These are phyloP conservation scores for Mycteria americana DNA, from an alignment of 2,797 vertebrate genomes.

Conservation along the genomic window DNA sequence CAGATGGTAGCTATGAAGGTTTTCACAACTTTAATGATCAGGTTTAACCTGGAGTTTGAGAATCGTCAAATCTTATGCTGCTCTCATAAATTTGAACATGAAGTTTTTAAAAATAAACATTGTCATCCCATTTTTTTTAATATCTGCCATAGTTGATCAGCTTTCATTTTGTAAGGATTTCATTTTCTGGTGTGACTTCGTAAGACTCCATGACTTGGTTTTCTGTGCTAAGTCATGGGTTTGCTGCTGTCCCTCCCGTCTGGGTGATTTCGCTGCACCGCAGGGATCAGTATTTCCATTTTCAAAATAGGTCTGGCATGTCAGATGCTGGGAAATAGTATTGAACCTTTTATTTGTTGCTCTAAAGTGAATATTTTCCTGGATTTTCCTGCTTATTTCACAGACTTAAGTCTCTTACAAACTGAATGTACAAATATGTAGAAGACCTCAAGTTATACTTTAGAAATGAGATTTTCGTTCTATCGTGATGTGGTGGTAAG, in stretches of 20 bases:
- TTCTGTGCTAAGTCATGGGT: background rate
- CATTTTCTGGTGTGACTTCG: no score
- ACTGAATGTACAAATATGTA: no score
- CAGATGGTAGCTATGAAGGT: no score
- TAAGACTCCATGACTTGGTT: fast-evolving
- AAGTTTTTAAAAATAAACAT: background rate
- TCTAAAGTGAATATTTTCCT: background rate
- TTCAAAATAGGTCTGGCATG: background rate
- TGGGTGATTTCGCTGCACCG: fast-evolving
- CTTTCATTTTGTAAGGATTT: background rate
- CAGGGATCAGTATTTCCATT: background rate
- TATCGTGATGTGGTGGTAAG: no score
- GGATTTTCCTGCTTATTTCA: background rate
- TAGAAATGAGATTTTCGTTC: background rate
- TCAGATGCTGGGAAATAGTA: background rate
- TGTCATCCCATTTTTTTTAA: background rate
- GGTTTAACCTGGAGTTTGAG: background rate
- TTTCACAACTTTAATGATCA: background rate
- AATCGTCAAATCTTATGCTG: background rate
- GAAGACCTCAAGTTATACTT: background rate
- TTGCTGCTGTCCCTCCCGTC: background rate
- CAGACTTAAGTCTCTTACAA: no score
- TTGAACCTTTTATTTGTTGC: background rate
- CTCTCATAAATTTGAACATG: background rate
- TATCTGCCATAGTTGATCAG: background rate